Percentiles rank a stretch among this genome's conserved stretches.
These are phyloP conservation scores for Rhabdornis inornatus DNA, from an alignment of 2,113 vertebrate genomes.

Conservation along the genomic window DNA sequence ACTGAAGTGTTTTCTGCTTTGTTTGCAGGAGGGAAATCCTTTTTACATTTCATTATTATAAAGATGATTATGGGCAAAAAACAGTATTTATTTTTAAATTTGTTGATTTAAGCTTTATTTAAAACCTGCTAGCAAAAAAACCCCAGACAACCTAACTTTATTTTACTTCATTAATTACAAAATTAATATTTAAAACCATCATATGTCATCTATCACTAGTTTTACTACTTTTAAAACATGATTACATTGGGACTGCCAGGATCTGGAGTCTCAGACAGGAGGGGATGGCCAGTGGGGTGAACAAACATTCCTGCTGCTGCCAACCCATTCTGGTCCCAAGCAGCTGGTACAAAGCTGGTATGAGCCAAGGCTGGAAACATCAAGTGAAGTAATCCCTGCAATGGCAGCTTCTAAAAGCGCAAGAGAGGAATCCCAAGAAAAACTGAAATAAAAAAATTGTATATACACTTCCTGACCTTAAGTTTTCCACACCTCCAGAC, in stretches of 20 bases:
- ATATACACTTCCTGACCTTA: background rate
- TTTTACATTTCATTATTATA: background rate
- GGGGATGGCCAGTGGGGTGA: background rate
- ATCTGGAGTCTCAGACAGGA: background rate
- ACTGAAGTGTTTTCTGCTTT: background rate
- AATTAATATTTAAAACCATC: background rate
- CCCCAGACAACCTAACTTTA: fast-evolving
- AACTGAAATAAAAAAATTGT: background rate
- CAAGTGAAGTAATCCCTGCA: background rate
- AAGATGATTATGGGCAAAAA: background rate
- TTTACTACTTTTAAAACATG: background rate
- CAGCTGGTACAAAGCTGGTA: background rate
- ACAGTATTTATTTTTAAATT: background rate
- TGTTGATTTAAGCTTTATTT: background rate
- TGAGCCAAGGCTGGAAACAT: background rate
- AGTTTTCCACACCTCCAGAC: background rate
- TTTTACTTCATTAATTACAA: background rate
- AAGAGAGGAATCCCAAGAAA: background rate
- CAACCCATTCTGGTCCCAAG: background rate
- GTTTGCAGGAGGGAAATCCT: background rate
- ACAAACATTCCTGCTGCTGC: fast-evolving
- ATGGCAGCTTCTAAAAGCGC: background rate
- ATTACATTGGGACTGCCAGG: fast-evolving
- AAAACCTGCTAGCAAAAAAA: background rate
- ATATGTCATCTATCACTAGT: background rate